phyloP scores from a whole-genome alignment of 2,888 invertebrate genomes.

The Terebella lapidaria region DNA sequence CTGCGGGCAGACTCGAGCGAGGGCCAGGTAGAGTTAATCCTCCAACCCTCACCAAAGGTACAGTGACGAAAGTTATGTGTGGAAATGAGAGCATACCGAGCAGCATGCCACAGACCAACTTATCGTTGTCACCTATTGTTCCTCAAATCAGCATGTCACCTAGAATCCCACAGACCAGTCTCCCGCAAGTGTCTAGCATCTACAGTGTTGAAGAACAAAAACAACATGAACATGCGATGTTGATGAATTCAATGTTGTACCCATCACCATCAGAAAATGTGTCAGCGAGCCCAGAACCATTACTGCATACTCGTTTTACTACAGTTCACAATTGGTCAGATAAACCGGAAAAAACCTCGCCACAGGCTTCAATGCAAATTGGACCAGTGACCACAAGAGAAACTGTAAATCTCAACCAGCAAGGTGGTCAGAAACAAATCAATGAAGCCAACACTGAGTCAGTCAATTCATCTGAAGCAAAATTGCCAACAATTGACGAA shows the following conservation, averaged over 20 bases:
- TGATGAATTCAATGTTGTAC: too few relatives aligned
- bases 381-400: not conserved
- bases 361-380: not conserved
- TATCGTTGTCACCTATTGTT: not conserved
- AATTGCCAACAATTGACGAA: slow-evolving; percentile 9
- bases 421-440: not conserved
- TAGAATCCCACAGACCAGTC: not conserved
- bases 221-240: too few relatives aligned
- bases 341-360: too few relatives aligned
- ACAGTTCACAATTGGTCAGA: too few relatives aligned
- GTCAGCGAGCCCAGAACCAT: not conserved
- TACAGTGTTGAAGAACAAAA: too few relatives aligned
- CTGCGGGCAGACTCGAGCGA: not conserved
- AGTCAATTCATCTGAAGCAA: not conserved
- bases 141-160: not conserved
- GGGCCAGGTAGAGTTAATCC: slow-evolving; percentile 6
- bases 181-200: not conserved
- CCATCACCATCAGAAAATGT: not conserved
- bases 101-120: not conserved
- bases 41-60: slow-evolving; percentile 15
- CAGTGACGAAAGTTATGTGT: slow-evolving; percentile 13
- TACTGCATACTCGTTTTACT: too few relatives aligned
- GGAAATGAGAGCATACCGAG: not conserved
- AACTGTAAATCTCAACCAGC: not conserved
- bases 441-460: not conserved